phyloP scores from a whole-genome alignment of 2,797 vertebrate species.

The Thaleichthys pacificus region DNA sequence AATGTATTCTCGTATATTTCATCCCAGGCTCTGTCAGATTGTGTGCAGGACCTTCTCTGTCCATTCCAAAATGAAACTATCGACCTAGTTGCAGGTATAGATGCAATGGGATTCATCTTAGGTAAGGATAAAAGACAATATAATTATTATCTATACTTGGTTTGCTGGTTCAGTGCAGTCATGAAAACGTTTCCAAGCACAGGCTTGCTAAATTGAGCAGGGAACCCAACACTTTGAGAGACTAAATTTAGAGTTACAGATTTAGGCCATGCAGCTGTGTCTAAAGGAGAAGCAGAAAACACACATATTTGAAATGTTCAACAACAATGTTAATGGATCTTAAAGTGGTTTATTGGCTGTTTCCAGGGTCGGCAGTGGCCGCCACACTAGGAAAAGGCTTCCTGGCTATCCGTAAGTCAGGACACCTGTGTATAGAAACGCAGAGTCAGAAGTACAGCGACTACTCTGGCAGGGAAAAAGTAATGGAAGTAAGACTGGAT shows the following conservation, averaged over 20 bases:
- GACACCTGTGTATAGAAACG: slow-evolving; percentile 82
- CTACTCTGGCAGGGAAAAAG: slow-evolving; percentile 79
- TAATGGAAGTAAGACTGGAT: slow-evolving; percentile 80
- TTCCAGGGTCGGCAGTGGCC: slow-evolving; percentile 76
- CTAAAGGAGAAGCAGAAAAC: too few species aligned
- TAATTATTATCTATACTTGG: not conserved
- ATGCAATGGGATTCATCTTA: slow-evolving; percentile 90
- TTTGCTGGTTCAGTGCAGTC: slow-evolving; percentile 1
- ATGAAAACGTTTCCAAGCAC: slow-evolving; percentile 46
- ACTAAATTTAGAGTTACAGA: slow-evolving; percentile 61
- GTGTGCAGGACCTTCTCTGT: slow-evolving; percentile 77
- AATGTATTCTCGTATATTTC: slow-evolving; percentile 20
- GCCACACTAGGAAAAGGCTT: slow-evolving; percentile 79
- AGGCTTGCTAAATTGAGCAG: slow-evolving; percentile 10
- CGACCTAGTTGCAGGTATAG: slow-evolving; percentile 84
- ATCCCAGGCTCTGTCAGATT: slow-evolving; percentile 81
- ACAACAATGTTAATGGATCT: too few species aligned
- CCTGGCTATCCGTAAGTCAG: slow-evolving; percentile 83
- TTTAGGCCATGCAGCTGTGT: not conserved
- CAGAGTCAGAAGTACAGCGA: slow-evolving; percentile 73
- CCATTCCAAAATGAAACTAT: slow-evolving; percentile 78
- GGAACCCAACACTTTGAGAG: slow-evolving; percentile 49
- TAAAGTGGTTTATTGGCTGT: not conserved
- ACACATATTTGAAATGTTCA: not conserved
- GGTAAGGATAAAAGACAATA: slow-evolving; percentile 76